A percentile compares a stretch with the other conserved stretches of the same genome.
Evolutionary conservation across 2,888 invertebrate genomes (phyloP).

Genomic region (Nesidiocoris tenuis): DNA sequence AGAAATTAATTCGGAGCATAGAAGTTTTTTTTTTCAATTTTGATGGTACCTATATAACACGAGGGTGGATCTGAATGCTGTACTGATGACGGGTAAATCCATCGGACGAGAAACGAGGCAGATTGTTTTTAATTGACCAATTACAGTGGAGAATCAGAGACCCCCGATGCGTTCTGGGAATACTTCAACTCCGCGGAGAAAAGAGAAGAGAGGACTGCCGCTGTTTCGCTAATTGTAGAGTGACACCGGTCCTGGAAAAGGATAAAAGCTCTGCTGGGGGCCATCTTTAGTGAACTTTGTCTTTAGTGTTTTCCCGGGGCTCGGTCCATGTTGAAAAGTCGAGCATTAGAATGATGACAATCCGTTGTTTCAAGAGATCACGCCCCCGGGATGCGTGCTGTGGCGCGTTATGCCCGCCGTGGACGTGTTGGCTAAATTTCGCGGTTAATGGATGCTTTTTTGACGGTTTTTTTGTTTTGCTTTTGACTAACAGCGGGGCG

Average conservation of each 20-base stretch:
- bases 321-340: background rate
- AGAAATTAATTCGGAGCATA: too few relatives aligned
- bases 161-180: background rate
- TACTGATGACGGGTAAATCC: background rate
- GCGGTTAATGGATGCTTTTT: background rate
- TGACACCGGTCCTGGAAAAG: background rate
- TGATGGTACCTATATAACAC: too few relatives aligned
- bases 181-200: background rate
- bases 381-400: background rate
- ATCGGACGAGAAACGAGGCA: constrained; percentile 26
- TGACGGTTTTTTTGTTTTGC: too few relatives aligned
- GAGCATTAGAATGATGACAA: background rate
- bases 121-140: constrained; percentile 40
- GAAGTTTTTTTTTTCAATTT: too few relatives aligned
- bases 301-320: background rate
- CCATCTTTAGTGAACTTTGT: background rate
- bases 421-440: background rate
- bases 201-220: background rate
- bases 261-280: background rate
- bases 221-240: background rate
- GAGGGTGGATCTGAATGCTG: background rate
- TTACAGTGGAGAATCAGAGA: background rate
- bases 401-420: background rate
- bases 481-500: too few relatives aligned
- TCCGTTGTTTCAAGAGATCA: background rate